These are phyloP conservation scores for Spisula subtruncata DNA, from an alignment of 2,888 invertebrate species.

Conservation along the genomic window DNA sequence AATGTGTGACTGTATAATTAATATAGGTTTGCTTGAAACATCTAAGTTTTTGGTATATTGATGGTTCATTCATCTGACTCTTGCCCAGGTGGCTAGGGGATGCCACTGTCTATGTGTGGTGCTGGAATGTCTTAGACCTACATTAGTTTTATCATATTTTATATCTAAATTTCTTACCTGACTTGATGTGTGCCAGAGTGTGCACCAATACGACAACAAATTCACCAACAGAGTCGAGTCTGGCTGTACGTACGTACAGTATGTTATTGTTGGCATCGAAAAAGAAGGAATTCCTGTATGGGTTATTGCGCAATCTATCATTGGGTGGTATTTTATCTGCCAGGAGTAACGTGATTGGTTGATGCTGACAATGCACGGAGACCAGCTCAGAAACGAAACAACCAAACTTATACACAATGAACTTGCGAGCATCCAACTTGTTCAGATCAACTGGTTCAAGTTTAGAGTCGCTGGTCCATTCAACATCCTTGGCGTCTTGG, in stretches of 20 bases:
- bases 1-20: no score
- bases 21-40: no score
- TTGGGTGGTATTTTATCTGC: constrained; percentile 86
- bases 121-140: no score
- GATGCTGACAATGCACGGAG: constrained; percentile 83
- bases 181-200: constrained; percentile 85
- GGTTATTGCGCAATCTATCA: constrained; percentile 81
- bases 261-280: constrained; percentile 86
- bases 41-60: no score
- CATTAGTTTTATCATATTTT: no score
- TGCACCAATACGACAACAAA: constrained; percentile 85
- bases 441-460: constrained; percentile 85
- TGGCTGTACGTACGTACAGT: constrained; percentile 83
- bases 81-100: no score
- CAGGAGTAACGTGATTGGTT: constrained; percentile 84
- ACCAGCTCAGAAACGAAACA: constrained; percentile 85
- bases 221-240: constrained; percentile 86
- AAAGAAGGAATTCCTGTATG: constrained; percentile 86
- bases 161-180: constrained; percentile 80
- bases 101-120: no score
- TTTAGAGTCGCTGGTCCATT: constrained; percentile 84
- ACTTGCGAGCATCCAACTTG: constrained; percentile 83
- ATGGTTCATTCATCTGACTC: no score
- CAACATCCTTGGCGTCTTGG: constrained; percentile 82
- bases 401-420: constrained; percentile 87